These are phyloP conservation scores for Pelecanus crispus DNA, from an alignment of 2,113 vertebrate species.

Conservation along the genomic window DNA sequence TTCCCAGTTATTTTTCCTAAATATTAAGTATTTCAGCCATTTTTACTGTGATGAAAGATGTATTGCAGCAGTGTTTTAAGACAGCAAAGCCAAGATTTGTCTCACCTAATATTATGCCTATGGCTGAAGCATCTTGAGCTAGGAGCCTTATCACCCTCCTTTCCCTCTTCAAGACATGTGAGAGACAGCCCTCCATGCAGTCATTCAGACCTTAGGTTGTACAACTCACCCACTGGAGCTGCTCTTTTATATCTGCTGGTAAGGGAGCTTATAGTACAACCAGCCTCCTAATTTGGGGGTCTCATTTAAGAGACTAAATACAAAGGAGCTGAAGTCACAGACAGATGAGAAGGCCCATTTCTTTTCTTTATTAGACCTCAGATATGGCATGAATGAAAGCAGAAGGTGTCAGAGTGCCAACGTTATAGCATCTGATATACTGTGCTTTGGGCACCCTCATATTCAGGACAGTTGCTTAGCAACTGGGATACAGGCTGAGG, in stretches of 20 bases:
- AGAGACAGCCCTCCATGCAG: not conserved
- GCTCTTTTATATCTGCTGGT: not conserved
- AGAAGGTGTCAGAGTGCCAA: not conserved
- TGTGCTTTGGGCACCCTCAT: constrained; percentile 23
- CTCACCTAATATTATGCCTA: not conserved
- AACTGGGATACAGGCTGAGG: constrained; percentile 33
- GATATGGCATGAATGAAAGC: not conserved
- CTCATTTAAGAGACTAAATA: not conserved
- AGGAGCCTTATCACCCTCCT: not conserved
- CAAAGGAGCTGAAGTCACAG: not conserved
- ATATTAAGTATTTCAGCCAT: not conserved
- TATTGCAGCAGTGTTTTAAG: not conserved
- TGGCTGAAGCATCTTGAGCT: not conserved
- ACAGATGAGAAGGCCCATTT: not conserved
- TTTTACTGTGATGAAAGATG: not conserved
- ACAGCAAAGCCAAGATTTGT: not conserved
- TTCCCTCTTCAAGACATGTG: not conserved
- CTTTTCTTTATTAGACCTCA: not conserved
- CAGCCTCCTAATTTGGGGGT: not conserved
- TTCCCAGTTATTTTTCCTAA: not conserved
- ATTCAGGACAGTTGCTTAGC: constrained; percentile 53
- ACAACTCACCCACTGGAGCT: rapidly evolving
- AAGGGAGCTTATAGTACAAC: not conserved
- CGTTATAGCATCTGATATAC: constrained; percentile 18
- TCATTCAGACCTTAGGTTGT: not conserved